These are phyloP conservation scores for Sitta europaea DNA, from an alignment of 2,113 vertebrate genomes.

Conservation along the genomic window DNA sequence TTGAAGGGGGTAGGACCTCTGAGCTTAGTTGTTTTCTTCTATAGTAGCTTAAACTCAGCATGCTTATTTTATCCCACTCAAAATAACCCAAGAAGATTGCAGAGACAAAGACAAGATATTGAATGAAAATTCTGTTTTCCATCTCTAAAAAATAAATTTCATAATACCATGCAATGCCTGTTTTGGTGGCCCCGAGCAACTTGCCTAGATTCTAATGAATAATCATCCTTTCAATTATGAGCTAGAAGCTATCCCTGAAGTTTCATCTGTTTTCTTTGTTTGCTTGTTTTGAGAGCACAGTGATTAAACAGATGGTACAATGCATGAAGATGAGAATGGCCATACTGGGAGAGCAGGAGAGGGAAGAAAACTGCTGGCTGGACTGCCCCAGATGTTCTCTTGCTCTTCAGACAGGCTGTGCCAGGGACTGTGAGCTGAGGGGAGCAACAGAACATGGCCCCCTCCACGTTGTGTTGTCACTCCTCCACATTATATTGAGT, in stretches of 20 bases:
- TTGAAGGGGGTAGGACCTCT: neutral
- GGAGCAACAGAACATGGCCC: neutral
- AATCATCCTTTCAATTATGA: slow-evolving; percentile 55
- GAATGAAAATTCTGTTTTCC: neutral
- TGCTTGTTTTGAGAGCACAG: neutral
- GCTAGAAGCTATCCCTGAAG: slow-evolving; percentile 45
- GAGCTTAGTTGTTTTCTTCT: neutral
- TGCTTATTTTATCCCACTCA: slow-evolving; percentile 42
- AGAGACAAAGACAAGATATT: neutral
- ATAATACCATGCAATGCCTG: neutral
- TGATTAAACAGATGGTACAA: neutral
- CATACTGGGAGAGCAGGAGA: neutral
- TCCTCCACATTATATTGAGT: no score
- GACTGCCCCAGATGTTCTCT: neutral
- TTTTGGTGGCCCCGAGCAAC: slow-evolving; percentile 30
- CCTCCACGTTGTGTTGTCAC: fast-evolving
- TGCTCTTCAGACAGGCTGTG: neutral
- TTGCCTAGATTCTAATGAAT: slow-evolving; percentile 51
- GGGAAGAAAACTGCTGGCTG: neutral
- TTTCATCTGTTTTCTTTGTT: slow-evolving; percentile 53
- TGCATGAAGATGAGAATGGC: neutral
- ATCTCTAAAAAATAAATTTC: neutral
- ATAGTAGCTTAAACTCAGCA: neutral
- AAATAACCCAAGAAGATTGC: slow-evolving; percentile 26
- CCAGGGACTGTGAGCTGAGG: neutral